Percentiles rank a stretch among this genome's conserved stretches.
Evolutionary conservation across 2,113 vertebrate genomes (phyloP).

Genomic region (Plecturocebus donacophilus): DNA sequence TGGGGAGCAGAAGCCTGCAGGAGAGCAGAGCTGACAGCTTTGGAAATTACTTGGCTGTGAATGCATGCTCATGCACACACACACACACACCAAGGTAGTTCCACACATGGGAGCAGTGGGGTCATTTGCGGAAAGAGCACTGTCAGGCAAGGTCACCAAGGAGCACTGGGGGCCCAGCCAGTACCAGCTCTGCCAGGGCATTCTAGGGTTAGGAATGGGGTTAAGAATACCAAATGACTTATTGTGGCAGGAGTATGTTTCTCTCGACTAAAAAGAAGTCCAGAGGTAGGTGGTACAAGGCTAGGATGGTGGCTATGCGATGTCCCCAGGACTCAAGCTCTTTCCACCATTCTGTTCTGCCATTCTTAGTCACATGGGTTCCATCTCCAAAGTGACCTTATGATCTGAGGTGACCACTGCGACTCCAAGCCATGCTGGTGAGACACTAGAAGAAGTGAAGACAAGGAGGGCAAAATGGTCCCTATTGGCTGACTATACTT

Average conservation of each 20-base stretch:
- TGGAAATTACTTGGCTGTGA: constrained; percentile 55
- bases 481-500: rapidly evolving
- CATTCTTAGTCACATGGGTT: not conserved
- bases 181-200: not conserved
- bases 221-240: not conserved
- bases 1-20: not conserved
- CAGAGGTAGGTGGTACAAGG: not conserved
- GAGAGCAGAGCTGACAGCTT: constrained; percentile 43
- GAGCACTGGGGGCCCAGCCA: not conserved
- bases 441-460: not conserved
- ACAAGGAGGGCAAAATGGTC: not conserved
- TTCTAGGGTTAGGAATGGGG: not conserved
- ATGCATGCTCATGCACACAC: constrained; percentile 26
- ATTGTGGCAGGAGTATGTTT: not conserved
- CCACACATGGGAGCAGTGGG: rapidly evolving
- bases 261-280: not conserved
- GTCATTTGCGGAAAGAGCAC: not conserved
- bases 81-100: not conserved
- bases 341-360: not conserved
- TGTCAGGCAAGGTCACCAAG: not conserved
- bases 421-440: not conserved
- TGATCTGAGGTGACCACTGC: not conserved
- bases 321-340: not conserved
- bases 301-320: rapidly evolving
- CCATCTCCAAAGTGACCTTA: not conserved